These are phyloP conservation scores for Bursaphelenchus mucronatus DNA, from an alignment of 1,140 invertebrate species.

Conservation along the genomic window DNA sequence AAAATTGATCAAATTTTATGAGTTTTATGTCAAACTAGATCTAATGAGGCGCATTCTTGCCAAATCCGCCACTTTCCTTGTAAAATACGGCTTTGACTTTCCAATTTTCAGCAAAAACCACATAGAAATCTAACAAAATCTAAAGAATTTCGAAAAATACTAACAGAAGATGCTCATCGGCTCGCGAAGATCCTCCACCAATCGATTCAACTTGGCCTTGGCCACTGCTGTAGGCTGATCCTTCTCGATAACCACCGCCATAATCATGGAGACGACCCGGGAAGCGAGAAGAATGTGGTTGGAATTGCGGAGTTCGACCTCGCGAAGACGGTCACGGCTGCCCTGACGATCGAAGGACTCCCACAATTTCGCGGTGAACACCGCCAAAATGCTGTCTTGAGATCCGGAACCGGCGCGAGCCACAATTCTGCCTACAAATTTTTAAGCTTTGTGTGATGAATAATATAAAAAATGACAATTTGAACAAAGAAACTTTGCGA, in stretches of 20 bases:
- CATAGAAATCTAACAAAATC: too few relatives aligned
- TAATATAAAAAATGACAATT: too few relatives aligned
- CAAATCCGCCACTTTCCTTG: too few relatives aligned
- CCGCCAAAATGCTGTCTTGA: conserved; percentile 6
- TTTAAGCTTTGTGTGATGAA: neutral
- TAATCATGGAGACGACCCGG: conserved; percentile 4
- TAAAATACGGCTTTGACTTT: too few relatives aligned
- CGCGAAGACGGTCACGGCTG: conserved; percentile 4
- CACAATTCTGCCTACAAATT: conserved; percentile 23
- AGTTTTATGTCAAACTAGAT: too few relatives aligned
- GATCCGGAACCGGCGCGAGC: conserved; percentile 13
- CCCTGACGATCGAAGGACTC: conserved; percentile 46
- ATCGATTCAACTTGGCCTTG: conserved; percentile 7
- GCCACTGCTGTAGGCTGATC: neutral
- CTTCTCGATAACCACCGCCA: neutral
- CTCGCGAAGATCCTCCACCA: conserved; percentile 7
- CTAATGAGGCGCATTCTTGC: too few relatives aligned
- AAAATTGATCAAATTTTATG: too few relatives aligned
- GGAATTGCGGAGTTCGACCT: conserved; percentile 8
- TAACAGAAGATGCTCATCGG: conserved; percentile 5
- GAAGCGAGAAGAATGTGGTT: conserved; percentile 2
- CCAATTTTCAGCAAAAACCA: too few relatives aligned
- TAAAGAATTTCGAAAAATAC: too few relatives aligned
- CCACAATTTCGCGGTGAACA: conserved; percentile 20
- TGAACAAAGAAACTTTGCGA: too few relatives aligned